Conservation (phyloP, 2,888 invertebrate genomes). For the Drosophila merina region DNA sequence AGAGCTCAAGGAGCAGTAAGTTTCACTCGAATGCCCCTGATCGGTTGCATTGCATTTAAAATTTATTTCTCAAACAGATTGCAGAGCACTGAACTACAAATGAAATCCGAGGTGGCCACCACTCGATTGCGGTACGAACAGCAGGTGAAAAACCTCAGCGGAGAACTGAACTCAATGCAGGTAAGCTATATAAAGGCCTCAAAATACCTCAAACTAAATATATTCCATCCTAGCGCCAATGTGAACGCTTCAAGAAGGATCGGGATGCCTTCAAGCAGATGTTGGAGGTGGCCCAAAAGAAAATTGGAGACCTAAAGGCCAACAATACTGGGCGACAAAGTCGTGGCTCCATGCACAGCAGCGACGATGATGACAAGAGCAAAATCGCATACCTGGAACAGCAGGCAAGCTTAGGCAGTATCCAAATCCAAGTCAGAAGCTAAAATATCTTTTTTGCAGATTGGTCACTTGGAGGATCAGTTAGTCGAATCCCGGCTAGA, state of each 20-base stretch:
- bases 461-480: conserved; percentile 94
- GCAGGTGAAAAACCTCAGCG: conserved; percentile 91
- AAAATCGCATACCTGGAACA: conserved; percentile 91
- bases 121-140: conserved; percentile 93
- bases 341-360: conserved; percentile 88
- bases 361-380: conserved; percentile 89
- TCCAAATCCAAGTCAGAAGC: background rate
- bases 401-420: conserved; percentile 84
- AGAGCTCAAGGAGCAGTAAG: conserved; percentile 87
- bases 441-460: conserved; percentile 44
- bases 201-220: background rate
- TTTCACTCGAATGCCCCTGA: conserved; percentile 1
- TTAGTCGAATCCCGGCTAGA: conserved; percentile 93
- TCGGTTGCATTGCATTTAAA: background rate
- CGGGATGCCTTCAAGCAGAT: conserved; percentile 95
- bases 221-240: conserved; percentile 78
- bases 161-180: conserved; percentile 93
- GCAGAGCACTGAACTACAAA: conserved; percentile 88
- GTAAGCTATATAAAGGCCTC: conserved; percentile 77
- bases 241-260: conserved; percentile 91
- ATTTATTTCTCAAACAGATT: conserved; percentile 81
- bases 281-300: conserved; percentile 93
- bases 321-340: conserved; percentile 85
- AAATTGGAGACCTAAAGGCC: conserved; percentile 90
- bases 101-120: conserved; percentile 91